Evolutionary conservation across 2,797 vertebrate species (phyloP), one percentile per base, ranked within the genome.

Genomic region (Chelonia mydas): DNA sequence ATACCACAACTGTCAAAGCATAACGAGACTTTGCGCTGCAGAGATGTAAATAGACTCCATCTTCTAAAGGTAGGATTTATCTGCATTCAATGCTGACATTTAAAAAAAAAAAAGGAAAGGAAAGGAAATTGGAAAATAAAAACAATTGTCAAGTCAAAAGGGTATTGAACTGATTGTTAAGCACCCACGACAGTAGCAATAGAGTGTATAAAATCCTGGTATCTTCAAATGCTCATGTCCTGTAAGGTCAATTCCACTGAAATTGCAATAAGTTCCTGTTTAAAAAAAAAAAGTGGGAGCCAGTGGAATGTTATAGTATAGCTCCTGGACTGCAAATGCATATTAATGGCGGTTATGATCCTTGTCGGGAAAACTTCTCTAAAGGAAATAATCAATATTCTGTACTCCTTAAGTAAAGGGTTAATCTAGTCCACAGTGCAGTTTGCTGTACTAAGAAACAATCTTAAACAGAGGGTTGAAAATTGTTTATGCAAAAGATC

Each of bases 101-200:
- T 86, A 83, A 93, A 49, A 92, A 76, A 91, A 65, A 45, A 59
- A 74, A 92, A 96, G 85, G 45, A 87, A 89, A 92, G 86, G 76
- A 93, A 0, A 19, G 37, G 89, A 81, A 95, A 95, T 87, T 93
- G 76, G 84, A 23, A 91, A 74, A 94, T 31, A 92, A 50, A 95
- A 49, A 93, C 93, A 88, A 87, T 27, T 80, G 23, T 81, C 77
- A 4, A 59, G 65, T 72, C 77, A 84, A 85, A 96, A 92, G 87
- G 85, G 77, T 87, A 37, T 65, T 65, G 41, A 89, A 90, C 5
- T 83, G 92, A 96, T 94, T 93, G 90, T 89, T 94, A 93, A 92
- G 9, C 94, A 96, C 87, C 82, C 90, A 91, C 51, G 89, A 77
- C 94, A 97, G 96, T 94, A 96, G 53, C 82, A 87, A 95, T 55